Conservation (phyloP, 2,113 vertebrate genomes). For the Xerus inauris region DNA sequence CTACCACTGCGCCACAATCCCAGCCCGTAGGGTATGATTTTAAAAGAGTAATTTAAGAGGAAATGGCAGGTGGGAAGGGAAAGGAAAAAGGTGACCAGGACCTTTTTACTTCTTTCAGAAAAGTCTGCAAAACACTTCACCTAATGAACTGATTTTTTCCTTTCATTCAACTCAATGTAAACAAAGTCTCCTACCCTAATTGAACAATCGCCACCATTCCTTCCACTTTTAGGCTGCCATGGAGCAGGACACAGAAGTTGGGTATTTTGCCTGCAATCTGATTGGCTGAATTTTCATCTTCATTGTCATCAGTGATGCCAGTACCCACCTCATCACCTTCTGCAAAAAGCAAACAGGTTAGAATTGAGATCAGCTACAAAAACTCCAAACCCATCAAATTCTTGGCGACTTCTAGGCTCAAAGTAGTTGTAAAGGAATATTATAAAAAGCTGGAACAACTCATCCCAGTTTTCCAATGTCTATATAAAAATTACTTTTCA, state of each 20-base stretch:
- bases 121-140: not conserved
- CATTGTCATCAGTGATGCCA: constrained; percentile 94
- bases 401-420: not conserved
- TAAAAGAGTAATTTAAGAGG: not conserved
- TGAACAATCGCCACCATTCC: constrained; percentile 99
- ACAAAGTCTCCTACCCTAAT: constrained; percentile 90
- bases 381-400: not conserved
- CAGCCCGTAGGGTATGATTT: not conserved
- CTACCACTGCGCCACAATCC: no score
- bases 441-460: constrained; percentile 4
- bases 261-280: constrained; percentile 98
- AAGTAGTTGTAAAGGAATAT: constrained; percentile 29
- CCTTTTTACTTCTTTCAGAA: constrained; percentile 21
- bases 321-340: constrained; percentile 97
- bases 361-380: constrained; percentile 40
- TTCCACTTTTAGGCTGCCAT: constrained; percentile 98
- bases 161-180: constrained; percentile 8
- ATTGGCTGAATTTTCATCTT: constrained; percentile 97
- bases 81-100: not conserved
- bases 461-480: not conserved
- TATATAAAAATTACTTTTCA: constrained; percentile 39
- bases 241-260: constrained; percentile 97
- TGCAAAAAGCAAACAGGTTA: constrained; percentile 78
- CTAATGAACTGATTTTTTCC: not conserved
- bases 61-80: not conserved